These are phyloP conservation scores for Platynereis dumerilii DNA, from an alignment of 2,888 invertebrate species.

Conservation along the genomic window DNA sequence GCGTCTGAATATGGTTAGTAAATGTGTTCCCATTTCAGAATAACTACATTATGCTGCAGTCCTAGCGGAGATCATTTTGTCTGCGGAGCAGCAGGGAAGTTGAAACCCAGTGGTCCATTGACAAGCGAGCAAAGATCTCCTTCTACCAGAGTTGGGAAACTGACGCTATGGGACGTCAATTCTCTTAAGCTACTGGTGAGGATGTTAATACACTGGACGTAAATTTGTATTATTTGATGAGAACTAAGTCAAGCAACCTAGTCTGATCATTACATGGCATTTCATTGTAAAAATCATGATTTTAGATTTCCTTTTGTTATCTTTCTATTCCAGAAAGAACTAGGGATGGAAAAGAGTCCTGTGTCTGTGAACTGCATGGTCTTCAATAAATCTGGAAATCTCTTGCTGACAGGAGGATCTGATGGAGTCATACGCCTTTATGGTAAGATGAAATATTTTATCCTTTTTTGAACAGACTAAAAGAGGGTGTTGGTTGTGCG, in stretches of 20 bases:
- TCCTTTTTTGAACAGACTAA: no score
- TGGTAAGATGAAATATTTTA: conserved; percentile 25
- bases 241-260: no score
- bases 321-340: conserved; percentile 40
- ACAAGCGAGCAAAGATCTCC: conserved; percentile 33
- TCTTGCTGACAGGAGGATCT: conserved; percentile 68
- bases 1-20: not conserved
- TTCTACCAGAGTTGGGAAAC: conserved; percentile 60
- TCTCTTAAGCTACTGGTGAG: conserved; percentile 65
- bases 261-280: no score
- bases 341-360: conserved; percentile 46
- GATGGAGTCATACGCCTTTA: conserved; percentile 69
- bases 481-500: no score
- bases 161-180: conserved; percentile 70
- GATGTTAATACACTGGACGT: no score
- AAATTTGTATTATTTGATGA: no score
- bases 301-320: no score
- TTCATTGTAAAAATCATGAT: no score
- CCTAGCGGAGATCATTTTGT: conserved; percentile 66
- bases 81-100: conserved; percentile 53
- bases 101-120: conserved; percentile 36
- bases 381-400: conserved; percentile 70
- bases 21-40: conserved; percentile 14
- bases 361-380: conserved; percentile 67
- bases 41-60: conserved; percentile 63